Evolutionary conservation across 2,113 vertebrate species (phyloP).

Genomic region (Eclectus roratus): DNA sequence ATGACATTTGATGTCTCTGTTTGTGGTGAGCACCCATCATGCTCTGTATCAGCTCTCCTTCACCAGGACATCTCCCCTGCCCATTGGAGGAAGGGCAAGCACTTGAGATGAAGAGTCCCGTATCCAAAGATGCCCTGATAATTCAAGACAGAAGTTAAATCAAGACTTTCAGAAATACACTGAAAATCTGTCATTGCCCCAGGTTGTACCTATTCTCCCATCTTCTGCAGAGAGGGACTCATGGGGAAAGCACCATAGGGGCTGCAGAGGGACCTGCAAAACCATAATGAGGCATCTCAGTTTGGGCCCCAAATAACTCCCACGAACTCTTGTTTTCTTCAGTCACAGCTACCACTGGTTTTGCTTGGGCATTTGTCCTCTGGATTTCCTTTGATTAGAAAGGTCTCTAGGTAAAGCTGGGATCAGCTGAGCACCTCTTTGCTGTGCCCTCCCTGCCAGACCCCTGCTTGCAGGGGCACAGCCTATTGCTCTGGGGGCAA

Average conservation of each 20-base stretch:
- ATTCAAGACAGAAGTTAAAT: not conserved
- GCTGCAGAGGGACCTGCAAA: not conserved
- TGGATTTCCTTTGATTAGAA: not conserved
- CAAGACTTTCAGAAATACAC: not conserved
- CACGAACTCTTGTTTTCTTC: not conserved
- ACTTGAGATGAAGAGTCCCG: not conserved
- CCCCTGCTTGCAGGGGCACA: not conserved
- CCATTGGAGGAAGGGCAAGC: not conserved
- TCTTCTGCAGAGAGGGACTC: not conserved
- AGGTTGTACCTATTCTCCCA: not conserved
- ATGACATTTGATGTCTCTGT: not conserved
- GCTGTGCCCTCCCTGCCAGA: not conserved
- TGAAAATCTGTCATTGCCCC: not conserved
- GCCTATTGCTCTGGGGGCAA: accelerated
- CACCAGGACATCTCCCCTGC: accelerated
- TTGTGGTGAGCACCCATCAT: accelerated
- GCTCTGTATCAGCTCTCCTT: not conserved
- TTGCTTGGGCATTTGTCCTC: not conserved
- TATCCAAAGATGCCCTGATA: not conserved
- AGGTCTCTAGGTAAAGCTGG: not conserved
- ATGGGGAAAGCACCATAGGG: not conserved
- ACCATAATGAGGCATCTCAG: not conserved
- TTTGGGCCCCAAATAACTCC: not conserved
- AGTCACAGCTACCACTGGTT: not conserved
- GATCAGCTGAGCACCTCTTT: not conserved